Conservation (phyloP, 2,797 vertebrate species). For the Octomys mimax region DNA sequence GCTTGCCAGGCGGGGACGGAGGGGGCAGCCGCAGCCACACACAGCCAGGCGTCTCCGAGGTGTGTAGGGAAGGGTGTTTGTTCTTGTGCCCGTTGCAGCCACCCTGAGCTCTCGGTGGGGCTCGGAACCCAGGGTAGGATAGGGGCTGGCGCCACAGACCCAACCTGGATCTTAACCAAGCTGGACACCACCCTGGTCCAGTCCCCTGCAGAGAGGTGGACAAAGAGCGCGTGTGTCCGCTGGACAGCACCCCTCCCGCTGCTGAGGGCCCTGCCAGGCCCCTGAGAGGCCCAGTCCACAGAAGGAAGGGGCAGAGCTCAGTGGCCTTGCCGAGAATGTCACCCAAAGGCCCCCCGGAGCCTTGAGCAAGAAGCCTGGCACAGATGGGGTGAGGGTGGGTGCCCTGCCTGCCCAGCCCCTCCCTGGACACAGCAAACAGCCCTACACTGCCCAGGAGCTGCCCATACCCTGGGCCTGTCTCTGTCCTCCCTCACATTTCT, state of each 20-base stretch:
- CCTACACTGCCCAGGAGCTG: not conserved
- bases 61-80: not conserved
- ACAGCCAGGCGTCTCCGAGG: not conserved
- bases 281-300: not conserved
- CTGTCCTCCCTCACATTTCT: not conserved
- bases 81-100: not conserved
- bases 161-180: conserved; percentile 21
- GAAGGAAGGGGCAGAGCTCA: not conserved
- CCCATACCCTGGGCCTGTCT: fast-evolving
- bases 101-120: not conserved
- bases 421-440: not conserved
- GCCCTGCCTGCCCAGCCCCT: not conserved
- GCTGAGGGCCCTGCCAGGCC: not conserved
- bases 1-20: not conserved
- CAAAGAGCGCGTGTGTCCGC: conserved; percentile 26
- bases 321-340: not conserved
- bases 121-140: not conserved
- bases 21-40: not conserved
- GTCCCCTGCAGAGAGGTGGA: conserved; percentile 57
- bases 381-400: fast-evolving
- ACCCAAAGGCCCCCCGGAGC: not conserved
- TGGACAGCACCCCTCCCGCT: not conserved
- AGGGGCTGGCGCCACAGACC: conserved; percentile 45
- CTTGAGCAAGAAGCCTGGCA: not conserved
- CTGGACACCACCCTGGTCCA: conserved; percentile 7